Conservation (phyloP, 2,888 invertebrate genomes). For the Trilocha varians region DNA sequence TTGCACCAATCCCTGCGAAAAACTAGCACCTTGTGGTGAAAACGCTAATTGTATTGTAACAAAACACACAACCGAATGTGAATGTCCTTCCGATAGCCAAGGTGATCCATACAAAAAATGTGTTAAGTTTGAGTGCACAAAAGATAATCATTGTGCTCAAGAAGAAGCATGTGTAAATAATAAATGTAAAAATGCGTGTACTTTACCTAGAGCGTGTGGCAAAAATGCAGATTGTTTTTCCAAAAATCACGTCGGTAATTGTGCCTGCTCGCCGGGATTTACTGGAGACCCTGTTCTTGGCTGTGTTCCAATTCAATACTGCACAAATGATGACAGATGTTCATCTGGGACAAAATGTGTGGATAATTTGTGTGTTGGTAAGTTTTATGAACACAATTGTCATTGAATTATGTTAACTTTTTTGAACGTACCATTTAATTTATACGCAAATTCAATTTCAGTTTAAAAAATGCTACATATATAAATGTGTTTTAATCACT, state of each 20-base stretch:
- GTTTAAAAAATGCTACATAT: conserved; percentile 4
- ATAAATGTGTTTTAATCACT: conserved; percentile 6
- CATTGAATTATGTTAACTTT: not conserved
- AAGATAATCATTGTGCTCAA: conserved; percentile 81
- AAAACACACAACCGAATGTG: conserved; percentile 81
- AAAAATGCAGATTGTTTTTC: conserved; percentile 83
- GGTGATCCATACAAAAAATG: conserved; percentile 85
- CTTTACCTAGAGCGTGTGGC: conserved; percentile 86
- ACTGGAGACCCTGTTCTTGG: conserved; percentile 91
- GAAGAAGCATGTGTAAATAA: conserved; percentile 84
- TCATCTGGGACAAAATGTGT: conserved; percentile 88
- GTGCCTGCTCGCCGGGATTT: conserved; percentile 87
- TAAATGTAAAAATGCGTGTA: conserved; percentile 87
- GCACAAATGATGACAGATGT: conserved; percentile 85
- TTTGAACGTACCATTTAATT: too few relatives aligned
- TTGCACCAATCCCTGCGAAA: conserved; percentile 85
- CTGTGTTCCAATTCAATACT: conserved; percentile 87
- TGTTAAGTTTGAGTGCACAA: conserved; percentile 81
- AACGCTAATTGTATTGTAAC: conserved; percentile 83
- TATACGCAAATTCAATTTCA: too few relatives aligned
- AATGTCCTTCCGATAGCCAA: conserved; percentile 81
- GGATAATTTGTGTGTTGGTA: conserved; percentile 84
- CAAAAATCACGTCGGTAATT: conserved; percentile 85
- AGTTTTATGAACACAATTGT: conserved; percentile 27
- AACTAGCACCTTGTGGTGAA: conserved; percentile 77